Percentiles rank a stretch among this genome's conserved stretches.
Evolutionary conservation across 1,140 invertebrate species (phyloP).

Genomic region (Phocides pigmalion): DNA sequence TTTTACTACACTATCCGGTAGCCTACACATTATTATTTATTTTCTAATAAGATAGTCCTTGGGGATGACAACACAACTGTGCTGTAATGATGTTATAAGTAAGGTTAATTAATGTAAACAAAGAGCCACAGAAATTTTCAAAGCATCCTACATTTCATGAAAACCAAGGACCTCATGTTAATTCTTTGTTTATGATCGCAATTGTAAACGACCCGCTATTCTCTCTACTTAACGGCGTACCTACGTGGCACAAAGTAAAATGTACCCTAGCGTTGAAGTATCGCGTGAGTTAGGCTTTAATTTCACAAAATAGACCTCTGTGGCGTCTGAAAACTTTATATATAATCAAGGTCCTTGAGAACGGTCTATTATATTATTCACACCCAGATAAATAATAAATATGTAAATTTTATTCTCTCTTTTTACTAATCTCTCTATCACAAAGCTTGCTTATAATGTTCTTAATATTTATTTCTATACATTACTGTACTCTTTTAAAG

Average conservation of each 20-base stretch:
- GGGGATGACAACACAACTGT: too few relatives aligned
- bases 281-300: neutral
- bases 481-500: too few relatives aligned
- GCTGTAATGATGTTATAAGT: too few relatives aligned
- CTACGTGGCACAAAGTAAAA: neutral
- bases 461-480: too few relatives aligned
- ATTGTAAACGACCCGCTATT: conserved; percentile 35
- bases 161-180: conserved; percentile 50
- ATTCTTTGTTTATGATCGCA: conserved; percentile 57
- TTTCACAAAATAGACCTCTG: neutral
- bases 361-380: neutral
- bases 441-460: too few relatives aligned
- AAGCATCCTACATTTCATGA: conserved; percentile 64
- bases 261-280: neutral
- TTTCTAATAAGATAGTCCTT: too few relatives aligned
- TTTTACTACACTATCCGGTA: too few relatives aligned
- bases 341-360: neutral
- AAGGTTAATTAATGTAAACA: too few relatives aligned
- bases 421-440: too few relatives aligned
- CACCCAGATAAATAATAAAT: neutral
- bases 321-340: neutral
- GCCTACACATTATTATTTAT: too few relatives aligned
- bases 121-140: too few relatives aligned
- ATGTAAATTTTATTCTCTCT: too few relatives aligned
- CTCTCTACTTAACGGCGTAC: conserved; percentile 21